Evolutionary conservation across 2,113 vertebrate species (phyloP).

Genomic region (Apodemus sylvaticus): DNA sequence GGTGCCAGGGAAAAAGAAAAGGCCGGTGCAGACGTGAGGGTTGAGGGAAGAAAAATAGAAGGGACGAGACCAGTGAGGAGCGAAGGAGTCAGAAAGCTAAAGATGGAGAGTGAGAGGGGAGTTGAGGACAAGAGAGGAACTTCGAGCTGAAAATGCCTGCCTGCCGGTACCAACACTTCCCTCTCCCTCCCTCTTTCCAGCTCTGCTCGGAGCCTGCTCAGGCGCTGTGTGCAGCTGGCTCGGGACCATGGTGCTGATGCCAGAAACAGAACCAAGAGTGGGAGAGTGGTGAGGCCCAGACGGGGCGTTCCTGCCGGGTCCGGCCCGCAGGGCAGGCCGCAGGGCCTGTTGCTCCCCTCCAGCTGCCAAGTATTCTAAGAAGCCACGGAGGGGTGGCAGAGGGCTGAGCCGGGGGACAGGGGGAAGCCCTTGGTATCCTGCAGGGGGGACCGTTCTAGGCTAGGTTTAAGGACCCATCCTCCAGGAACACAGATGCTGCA

Average conservation of each 20-base stretch:
- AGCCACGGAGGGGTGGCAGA: not conserved
- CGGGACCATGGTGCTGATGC: not conserved
- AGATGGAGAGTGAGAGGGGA: not conserved
- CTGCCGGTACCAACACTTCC: not conserved
- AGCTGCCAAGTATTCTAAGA: constrained; percentile 59
- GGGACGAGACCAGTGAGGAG: not conserved
- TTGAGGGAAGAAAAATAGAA: not conserved
- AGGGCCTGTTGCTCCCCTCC: not conserved
- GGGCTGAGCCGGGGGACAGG: not conserved
- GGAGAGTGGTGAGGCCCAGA: not conserved
- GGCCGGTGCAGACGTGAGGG: not conserved
- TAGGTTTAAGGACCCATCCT: not conserved
- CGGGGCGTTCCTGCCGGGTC: rapidly evolving
- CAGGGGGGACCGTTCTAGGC: not conserved
- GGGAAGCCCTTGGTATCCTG: not conserved
- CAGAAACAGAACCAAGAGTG: constrained; percentile 51
- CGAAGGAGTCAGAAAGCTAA: not conserved
- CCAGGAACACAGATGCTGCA: not conserved
- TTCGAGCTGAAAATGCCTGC: not conserved
- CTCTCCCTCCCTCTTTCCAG: not conserved
- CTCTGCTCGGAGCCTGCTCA: not conserved
- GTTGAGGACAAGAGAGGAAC: not conserved
- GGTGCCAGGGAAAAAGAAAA: not conserved
- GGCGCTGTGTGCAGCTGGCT: constrained; percentile 30
- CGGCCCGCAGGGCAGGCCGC: not conserved